Evolutionary conservation across 2,888 invertebrate species (phyloP).

Genomic region (Calameuta idolon): DNA sequence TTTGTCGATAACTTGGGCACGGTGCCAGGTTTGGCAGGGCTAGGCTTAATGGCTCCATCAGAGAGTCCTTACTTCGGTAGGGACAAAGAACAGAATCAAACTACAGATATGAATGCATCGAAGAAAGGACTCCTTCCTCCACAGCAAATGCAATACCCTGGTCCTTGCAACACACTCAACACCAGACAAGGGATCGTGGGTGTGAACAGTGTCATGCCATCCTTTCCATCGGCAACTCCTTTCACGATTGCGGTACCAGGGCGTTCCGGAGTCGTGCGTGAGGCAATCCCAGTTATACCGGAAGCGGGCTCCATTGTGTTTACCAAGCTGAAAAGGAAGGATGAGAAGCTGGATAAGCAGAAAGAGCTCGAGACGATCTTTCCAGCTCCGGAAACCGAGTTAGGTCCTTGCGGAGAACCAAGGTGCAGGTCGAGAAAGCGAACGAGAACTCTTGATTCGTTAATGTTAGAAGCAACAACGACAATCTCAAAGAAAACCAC

Average conservation of each 20-base stretch:
- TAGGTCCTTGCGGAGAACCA: conserved; percentile 49
- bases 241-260: conserved; percentile 33
- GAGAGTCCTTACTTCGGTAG: conserved; percentile 57
- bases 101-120: conserved; percentile 1
- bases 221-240: conserved; percentile 11
- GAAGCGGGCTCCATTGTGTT: conserved; percentile 25
- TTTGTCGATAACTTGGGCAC: conserved; percentile 57
- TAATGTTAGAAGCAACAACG: conserved; percentile 6
- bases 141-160: conserved; percentile 19
- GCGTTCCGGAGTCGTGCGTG: conserved; percentile 45
- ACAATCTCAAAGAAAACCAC: background rate
- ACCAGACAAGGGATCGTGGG: conserved; percentile 7
- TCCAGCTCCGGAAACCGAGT: conserved; percentile 28
- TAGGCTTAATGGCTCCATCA: conserved; percentile 53
- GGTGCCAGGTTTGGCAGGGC: conserved; percentile 52
- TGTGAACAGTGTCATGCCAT: conserved; percentile 7
- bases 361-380: conserved; percentile 28
- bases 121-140: background rate
- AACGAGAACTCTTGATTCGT: conserved; percentile 4
- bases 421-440: conserved; percentile 43
- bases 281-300: conserved; percentile 41
- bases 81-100: conserved; percentile 21
- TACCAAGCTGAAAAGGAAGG: conserved; percentile 29
- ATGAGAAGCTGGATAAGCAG: conserved; percentile 31
- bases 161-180: conserved; percentile 37